A percentile compares a stretch with the other conserved stretches of the same genome.
phyloP scores from a whole-genome alignment of 2,888 invertebrate species.

The Philonicus albiceps region DNA sequence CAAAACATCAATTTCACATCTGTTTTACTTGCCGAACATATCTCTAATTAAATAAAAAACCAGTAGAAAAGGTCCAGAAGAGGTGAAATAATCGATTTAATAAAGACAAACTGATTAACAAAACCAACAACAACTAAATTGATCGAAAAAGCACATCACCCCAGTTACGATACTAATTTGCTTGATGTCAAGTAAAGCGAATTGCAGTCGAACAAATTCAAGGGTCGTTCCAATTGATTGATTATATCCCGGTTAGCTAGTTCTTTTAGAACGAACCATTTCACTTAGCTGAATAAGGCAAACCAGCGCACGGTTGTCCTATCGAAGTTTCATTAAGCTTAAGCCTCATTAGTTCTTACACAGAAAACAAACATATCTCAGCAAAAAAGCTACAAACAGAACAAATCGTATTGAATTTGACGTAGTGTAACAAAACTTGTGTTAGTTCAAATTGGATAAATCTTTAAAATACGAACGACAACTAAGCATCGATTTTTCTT shows the following conservation, averaged over 20 bases:
- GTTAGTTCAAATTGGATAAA: neutral
- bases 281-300: neutral
- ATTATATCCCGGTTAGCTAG: neutral
- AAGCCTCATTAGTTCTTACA: neutral
- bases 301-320: neutral
- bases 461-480: neutral
- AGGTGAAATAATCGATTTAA: neutral
- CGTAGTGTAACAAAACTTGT: neutral
- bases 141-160: neutral
- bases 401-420: neutral
- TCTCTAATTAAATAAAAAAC: neutral
- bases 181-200: neutral
- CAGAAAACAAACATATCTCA: neutral
- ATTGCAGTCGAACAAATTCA: neutral
- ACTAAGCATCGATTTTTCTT: neutral
- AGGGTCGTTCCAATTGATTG: neutral
- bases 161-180: neutral
- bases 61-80: neutral
- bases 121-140: neutral
- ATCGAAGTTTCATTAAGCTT: neutral
- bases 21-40: neutral
- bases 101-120: neutral
- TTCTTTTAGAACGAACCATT: neutral
- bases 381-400: neutral
- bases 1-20: neutral